Conservation (phyloP, 2,797 vertebrate genomes). For the Sciaenops ocellatus region DNA sequence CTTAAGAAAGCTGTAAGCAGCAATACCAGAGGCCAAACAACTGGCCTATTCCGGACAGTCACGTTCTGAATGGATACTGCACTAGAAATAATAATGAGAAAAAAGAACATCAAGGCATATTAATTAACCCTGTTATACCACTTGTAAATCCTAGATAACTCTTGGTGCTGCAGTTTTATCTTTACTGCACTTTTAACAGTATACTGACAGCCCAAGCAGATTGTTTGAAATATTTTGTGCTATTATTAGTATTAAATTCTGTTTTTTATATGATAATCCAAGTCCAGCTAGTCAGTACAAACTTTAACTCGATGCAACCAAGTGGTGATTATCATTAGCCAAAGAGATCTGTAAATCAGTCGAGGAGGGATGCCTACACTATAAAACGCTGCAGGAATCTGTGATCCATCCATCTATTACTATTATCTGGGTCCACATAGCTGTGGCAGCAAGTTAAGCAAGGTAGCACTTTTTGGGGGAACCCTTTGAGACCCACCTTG, state of each 20-base stretch:
- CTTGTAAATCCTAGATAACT: background rate
- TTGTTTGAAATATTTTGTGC: background rate
- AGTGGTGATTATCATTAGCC: background rate
- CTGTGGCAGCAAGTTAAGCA: background rate
- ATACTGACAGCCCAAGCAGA: background rate
- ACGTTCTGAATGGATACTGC: too few relatives aligned
- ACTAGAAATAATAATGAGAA: background rate
- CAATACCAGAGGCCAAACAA: too few relatives aligned
- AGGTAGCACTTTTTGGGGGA: background rate
- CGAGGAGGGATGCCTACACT: background rate
- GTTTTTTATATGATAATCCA: too few relatives aligned
- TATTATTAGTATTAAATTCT: background rate
- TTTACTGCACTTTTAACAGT: background rate
- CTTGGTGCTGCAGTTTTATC: background rate
- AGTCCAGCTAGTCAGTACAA: background rate
- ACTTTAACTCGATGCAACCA: background rate
- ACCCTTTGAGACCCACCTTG: background rate
- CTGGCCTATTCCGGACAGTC: too few relatives aligned
- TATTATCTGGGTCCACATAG: background rate
- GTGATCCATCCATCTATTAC: conserved; percentile 5
- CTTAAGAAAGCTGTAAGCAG: too few relatives aligned
- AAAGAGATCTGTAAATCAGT: background rate
- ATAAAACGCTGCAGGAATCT: background rate
- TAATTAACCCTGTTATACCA: background rate
- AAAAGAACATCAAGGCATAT: background rate